Evolutionary conservation across 2,888 invertebrate genomes (phyloP).

Genomic region (Uloborus plumipes): DNA sequence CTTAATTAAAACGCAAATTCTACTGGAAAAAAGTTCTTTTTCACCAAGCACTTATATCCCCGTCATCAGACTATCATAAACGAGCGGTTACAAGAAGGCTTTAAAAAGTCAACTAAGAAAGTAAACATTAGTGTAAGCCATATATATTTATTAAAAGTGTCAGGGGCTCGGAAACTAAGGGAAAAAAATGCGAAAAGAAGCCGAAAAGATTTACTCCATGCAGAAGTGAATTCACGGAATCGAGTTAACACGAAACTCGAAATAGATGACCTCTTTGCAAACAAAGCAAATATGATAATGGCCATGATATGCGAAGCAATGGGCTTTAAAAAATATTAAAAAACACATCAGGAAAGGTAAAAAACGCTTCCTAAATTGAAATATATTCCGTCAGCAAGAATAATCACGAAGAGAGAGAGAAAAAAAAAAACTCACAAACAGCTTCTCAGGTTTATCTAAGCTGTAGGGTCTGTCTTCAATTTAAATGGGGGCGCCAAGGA

Average conservation of each 20-base stretch:
- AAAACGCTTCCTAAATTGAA: constrained; percentile 55
- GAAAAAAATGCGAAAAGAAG: background rate
- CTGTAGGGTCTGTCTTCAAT: constrained; percentile 52
- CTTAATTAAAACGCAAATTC: no score
- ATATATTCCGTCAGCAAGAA: constrained; percentile 50
- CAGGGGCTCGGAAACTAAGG: constrained; percentile 10
- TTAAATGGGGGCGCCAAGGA: constrained; percentile 25
- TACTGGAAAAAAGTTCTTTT: no score
- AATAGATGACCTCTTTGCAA: constrained; percentile 41
- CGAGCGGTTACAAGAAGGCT: no score
- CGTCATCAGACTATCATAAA: no score
- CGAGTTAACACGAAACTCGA: constrained; percentile 12
- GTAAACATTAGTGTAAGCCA: constrained; percentile 41
- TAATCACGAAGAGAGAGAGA: constrained; percentile 14
- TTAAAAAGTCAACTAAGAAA: background rate
- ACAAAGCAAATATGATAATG: constrained; percentile 65
- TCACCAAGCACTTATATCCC: no score
- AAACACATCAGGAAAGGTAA: constrained; percentile 13
- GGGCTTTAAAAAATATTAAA: constrained; percentile 26
- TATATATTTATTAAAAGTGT: constrained; percentile 33
- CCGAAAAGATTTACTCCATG: no score
- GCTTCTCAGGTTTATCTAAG: constrained; percentile 32
- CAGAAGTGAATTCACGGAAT: no score
- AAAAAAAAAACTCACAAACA: constrained; percentile 41
- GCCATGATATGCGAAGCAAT: constrained; percentile 9